Percentiles rank a stretch among this genome's conserved stretches.
Evolutionary conservation across 2,113 vertebrate genomes (phyloP).

Genomic region (Neolamprologus falcicula): DNA sequence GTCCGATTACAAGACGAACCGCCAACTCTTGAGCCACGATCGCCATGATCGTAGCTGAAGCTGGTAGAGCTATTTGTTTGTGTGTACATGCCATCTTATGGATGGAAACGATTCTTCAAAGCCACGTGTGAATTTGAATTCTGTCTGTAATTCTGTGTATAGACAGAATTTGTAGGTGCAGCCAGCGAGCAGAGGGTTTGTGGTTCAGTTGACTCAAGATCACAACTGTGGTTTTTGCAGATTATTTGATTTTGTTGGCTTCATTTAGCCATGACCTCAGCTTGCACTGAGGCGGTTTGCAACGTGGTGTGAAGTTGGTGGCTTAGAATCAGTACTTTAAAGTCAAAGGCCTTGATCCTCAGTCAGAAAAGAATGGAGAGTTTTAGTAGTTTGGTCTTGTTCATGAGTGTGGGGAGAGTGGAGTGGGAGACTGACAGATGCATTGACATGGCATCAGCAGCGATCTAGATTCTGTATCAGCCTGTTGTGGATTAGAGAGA

Average conservation of each 20-base stretch:
- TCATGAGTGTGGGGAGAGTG: background rate
- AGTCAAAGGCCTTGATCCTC: background rate
- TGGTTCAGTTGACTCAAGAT: background rate
- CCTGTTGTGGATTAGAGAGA: background rate
- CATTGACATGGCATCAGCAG: background rate
- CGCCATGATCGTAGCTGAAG: background rate
- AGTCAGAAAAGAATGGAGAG: background rate
- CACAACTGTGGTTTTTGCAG: background rate
- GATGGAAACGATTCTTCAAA: background rate
- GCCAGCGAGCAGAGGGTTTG: background rate
- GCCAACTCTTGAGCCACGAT: background rate
- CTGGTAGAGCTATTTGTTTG: background rate
- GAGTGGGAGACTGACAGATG: background rate
- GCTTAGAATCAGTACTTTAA: background rate
- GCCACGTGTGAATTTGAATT: background rate
- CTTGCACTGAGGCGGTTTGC: background rate
- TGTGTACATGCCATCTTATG: background rate
- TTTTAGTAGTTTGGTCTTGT: background rate
- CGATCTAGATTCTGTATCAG: background rate
- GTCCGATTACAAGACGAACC: rapidly evolving
- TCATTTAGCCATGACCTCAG: background rate
- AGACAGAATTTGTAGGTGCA: background rate
- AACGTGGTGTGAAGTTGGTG: background rate
- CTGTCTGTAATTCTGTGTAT: background rate
- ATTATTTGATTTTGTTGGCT: background rate